Conservation (phyloP, 1,140 invertebrate genomes). For the Paralvinella palmiformis region DNA sequence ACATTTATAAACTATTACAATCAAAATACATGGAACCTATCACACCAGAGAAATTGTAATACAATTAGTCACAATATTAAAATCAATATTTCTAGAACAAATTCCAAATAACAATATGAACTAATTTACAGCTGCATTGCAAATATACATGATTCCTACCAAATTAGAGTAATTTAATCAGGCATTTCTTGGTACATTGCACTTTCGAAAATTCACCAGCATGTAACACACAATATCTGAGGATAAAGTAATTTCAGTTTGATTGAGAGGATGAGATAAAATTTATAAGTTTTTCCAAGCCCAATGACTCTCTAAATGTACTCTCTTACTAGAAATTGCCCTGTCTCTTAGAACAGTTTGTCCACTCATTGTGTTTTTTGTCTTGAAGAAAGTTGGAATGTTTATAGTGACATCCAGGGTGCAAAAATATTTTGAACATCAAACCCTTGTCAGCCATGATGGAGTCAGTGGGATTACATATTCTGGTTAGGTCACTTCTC, state of each 20-base stretch:
- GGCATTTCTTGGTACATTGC: slow-evolving; percentile 21
- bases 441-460: slow-evolving; percentile 27
- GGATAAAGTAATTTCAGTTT: slow-evolving; percentile 7
- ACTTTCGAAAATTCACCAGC: slow-evolving; percentile 20
- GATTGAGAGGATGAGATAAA: slow-evolving; percentile 13
- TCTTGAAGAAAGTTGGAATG: slow-evolving; percentile 22
- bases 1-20: no score
- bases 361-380: slow-evolving; percentile 19
- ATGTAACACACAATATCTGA: slow-evolving; percentile 19
- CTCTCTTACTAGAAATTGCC: slow-evolving; percentile 19
- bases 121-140: no score
- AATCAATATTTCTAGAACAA: no score
- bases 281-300: slow-evolving; percentile 23
- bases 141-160: no score
- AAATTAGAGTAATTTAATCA: no score
- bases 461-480: no score
- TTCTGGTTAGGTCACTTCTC: slow-evolving; percentile 9
- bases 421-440: slow-evolving; percentile 25
- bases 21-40: no score
- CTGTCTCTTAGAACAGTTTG: slow-evolving; percentile 20
- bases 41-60: no score
- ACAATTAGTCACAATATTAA: no score
- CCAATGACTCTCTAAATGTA: slow-evolving; percentile 26
- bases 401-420: slow-evolving; percentile 21
- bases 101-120: no score